Conservation (phyloP, 2,888 invertebrate genomes). For the Drosophila mettleri region DNA sequence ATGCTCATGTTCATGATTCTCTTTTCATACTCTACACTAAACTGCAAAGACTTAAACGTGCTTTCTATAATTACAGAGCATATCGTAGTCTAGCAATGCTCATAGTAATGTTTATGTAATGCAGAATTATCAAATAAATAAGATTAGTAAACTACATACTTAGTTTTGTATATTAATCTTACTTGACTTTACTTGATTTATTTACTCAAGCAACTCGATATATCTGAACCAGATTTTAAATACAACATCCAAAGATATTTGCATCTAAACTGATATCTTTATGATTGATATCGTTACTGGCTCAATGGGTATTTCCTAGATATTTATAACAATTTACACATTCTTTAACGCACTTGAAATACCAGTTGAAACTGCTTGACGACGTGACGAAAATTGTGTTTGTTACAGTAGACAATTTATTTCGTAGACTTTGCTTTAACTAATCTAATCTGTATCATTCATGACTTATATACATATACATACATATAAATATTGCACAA, state of each 20-base stretch:
- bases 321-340: neutral
- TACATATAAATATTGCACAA: neutral
- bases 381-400: conserved; percentile 23
- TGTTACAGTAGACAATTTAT: conserved; percentile 23
- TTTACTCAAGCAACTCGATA: neutral
- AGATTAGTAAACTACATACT: neutral
- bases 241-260: neutral
- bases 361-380: conserved; percentile 8
- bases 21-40: neutral
- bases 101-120: neutral
- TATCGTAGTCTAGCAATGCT: neutral
- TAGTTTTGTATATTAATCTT: neutral
- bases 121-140: neutral
- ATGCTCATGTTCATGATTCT: conserved; percentile 1
- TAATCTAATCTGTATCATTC: conserved; percentile 38
- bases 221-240: neutral
- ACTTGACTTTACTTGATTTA: neutral
- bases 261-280: no score
- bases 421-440: conserved; percentile 16
- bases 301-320: neutral
- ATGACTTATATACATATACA: neutral
- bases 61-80: neutral
- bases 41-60: neutral
- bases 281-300: neutral
- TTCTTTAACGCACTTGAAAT: conserved; percentile 20